Conservation (phyloP, 1,140 invertebrate genomes). For the Zelostemma sp. region DNA sequence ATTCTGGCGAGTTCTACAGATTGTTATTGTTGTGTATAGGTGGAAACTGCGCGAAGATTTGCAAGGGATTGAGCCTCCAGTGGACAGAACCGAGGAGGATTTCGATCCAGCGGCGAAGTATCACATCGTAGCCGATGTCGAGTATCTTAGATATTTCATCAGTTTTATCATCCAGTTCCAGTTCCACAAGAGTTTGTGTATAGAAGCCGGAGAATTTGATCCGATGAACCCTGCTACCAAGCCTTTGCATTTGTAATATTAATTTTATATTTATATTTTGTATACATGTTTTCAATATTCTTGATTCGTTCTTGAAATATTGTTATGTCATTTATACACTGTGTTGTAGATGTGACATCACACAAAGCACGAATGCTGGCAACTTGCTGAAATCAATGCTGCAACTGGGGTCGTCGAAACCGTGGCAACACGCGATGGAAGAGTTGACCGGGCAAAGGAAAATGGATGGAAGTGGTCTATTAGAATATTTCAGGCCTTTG, state of each 20-base stretch:
- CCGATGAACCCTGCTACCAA: conserved; percentile 74
- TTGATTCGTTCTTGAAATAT: too few relatives aligned
- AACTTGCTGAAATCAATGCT: conserved; percentile 74
- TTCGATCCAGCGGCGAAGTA: too few relatives aligned
- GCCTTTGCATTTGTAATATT: conserved; percentile 82
- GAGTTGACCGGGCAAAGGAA: conserved; percentile 80
- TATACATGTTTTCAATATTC: too few relatives aligned
- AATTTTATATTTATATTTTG: too few relatives aligned
- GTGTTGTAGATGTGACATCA: conserved; percentile 90
- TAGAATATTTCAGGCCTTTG: conserved; percentile 83
- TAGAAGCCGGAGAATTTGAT: conserved; percentile 83
- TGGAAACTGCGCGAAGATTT: too few relatives aligned
- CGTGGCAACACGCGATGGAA: conserved; percentile 87
- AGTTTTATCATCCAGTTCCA: conserved; percentile 92
- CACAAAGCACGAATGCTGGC: conserved; percentile 79
- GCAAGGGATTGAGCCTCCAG: too few relatives aligned
- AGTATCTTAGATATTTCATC: conserved; percentile 91
- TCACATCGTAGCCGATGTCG: conserved; percentile 84
- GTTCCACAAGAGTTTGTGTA: conserved; percentile 88
- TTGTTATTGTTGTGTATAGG: too few relatives aligned
- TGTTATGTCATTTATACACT: too few relatives aligned
- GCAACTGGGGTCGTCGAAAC: conserved; percentile 81
- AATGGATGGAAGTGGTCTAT: conserved; percentile 79
- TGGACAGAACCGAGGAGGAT: too few relatives aligned
- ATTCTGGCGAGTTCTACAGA: too few relatives aligned